Percentiles rank a stretch among this genome's conserved stretches.
These are phyloP conservation scores for Anhinga rufa DNA, from an alignment of 2,113 vertebrate genomes.

Conservation along the genomic window DNA sequence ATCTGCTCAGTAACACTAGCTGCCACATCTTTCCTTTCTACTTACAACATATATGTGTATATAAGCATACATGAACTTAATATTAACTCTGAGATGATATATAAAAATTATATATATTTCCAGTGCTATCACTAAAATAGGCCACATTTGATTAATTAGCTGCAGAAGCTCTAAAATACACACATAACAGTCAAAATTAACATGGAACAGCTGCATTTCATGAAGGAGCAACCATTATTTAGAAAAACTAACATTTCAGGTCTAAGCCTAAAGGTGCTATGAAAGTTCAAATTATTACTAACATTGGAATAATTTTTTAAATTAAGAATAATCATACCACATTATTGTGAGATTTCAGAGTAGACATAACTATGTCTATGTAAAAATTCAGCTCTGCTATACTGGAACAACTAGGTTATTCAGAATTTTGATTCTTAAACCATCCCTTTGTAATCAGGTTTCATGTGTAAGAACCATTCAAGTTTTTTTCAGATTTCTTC, in stretches of 20 bases:
- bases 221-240: not conserved
- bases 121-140: not conserved
- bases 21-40: not conserved
- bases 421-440: not conserved
- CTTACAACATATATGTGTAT: not conserved
- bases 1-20: not conserved
- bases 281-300: not conserved
- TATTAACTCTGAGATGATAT: not conserved
- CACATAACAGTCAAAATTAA: not conserved
- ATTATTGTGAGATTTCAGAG: not conserved
- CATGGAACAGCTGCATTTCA: not conserved
- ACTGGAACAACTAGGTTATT: not conserved
- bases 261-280: not conserved
- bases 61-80: not conserved
- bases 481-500: not conserved
- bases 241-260: not conserved
- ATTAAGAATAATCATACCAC: not conserved
- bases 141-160: not conserved
- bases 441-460: accelerated
- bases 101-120: not conserved
- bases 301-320: not conserved
- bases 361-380: not conserved
- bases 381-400: not conserved
- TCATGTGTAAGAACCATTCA: not conserved
- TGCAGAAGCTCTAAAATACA: not conserved